phyloP scores from a whole-genome alignment of 2,888 invertebrate genomes.

The Cordilura impudica region DNA sequence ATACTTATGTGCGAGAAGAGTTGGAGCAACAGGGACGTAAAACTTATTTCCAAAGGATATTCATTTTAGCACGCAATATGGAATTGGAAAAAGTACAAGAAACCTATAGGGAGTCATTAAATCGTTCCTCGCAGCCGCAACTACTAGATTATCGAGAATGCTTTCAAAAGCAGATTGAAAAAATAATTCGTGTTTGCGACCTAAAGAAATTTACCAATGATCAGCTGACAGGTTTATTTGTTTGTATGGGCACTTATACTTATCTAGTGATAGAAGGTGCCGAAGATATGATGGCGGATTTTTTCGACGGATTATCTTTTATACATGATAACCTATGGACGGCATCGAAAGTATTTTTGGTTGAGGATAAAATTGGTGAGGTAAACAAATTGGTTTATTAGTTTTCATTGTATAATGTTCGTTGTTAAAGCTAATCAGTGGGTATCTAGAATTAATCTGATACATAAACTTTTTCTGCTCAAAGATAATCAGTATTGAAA shows the following conservation, averaged over 20 bases:
- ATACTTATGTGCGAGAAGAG: constrained; percentile 68
- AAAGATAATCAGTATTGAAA: too few relatives aligned
- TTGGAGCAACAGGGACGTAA: constrained; percentile 65
- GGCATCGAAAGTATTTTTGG: constrained; percentile 67
- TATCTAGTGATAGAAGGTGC: constrained; percentile 70
- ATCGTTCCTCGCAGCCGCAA: background rate
- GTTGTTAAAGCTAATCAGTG: too few relatives aligned
- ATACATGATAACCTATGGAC: constrained; percentile 64
- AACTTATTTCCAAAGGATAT: constrained; percentile 72
- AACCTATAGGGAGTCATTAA: background rate
- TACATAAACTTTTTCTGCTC: too few relatives aligned
- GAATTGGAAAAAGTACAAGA: background rate
- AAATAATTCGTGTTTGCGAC: constrained; percentile 33
- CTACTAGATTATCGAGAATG: constrained; percentile 40
- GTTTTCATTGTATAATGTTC: background rate
- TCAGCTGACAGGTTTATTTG: constrained; percentile 67
- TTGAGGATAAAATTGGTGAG: constrained; percentile 70
- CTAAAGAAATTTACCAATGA: constrained; percentile 62
- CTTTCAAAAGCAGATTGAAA: constrained; percentile 34
- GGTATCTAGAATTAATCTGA: too few relatives aligned
- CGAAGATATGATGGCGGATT: constrained; percentile 71
- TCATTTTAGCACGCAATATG: constrained; percentile 68
- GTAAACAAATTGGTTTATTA: too few relatives aligned
- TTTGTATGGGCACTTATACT: constrained; percentile 70
- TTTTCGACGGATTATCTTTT: constrained; percentile 56